Percentiles rank a stretch among this genome's conserved stretches.
Evolutionary conservation across 2,888 invertebrate species (phyloP).

Genomic region (Coronaproctus castanopsis): DNA sequence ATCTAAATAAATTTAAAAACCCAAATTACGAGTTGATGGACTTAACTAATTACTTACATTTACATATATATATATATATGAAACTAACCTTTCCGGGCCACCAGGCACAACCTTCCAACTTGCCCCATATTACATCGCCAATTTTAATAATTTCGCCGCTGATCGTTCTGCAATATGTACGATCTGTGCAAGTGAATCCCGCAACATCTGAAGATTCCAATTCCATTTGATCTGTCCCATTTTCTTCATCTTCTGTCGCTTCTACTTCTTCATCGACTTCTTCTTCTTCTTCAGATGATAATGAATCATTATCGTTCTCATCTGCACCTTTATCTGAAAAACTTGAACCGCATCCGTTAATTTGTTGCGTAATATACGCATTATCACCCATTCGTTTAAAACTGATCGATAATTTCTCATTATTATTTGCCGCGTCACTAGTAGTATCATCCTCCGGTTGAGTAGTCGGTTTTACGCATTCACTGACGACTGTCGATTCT

Average conservation of each 20-base stretch:
- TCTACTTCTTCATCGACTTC: slow-evolving; percentile 1
- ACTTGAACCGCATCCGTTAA: too few relatives aligned
- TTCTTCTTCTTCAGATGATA: slow-evolving; percentile 19
- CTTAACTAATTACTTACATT: too few relatives aligned
- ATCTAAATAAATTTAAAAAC: too few relatives aligned
- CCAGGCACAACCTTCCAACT: slow-evolving; percentile 70
- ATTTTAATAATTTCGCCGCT: slow-evolving; percentile 36
- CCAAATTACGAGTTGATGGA: too few relatives aligned
- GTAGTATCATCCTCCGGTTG: slow-evolving; percentile 25
- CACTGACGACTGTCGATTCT: slow-evolving; percentile 10
- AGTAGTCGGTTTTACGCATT: slow-evolving; percentile 26
- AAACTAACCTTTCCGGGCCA: slow-evolving; percentile 55
- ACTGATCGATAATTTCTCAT: slow-evolving; percentile 48
- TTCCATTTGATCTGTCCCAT: too few relatives aligned
- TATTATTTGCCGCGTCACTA: slow-evolving; percentile 27
- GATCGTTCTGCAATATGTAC: slow-evolving; percentile 32
- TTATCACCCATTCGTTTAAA: slow-evolving; percentile 48
- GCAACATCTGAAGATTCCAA: neutral
- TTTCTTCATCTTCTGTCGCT: neutral
- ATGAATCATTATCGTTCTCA: slow-evolving; percentile 21
- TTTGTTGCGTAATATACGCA: slow-evolving; percentile 35
- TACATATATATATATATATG: neutral
- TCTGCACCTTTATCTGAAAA: too few relatives aligned
- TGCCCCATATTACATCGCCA: slow-evolving; percentile 74
- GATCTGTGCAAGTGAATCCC: slow-evolving; percentile 19